Percentiles rank a stretch among this genome's conserved stretches.
These are phyloP conservation scores for Hydrotaea diabolus DNA, from an alignment of 2,888 invertebrate species.

Conservation along the genomic window DNA sequence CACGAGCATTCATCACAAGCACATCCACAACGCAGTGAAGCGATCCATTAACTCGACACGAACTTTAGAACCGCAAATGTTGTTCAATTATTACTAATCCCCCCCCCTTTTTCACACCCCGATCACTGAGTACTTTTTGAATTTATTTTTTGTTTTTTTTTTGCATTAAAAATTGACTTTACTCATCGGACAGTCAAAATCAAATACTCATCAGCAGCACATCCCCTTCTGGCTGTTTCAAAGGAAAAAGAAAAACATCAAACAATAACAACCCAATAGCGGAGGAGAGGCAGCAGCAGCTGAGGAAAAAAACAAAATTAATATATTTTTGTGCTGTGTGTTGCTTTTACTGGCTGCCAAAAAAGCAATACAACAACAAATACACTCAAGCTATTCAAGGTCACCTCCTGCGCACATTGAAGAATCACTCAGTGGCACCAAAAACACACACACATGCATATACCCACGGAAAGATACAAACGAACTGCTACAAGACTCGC, in stretches of 20 bases:
- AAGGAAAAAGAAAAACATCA: constrained; percentile 10
- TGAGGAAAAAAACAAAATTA: constrained; percentile 14
- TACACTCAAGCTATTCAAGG: constrained; percentile 58
- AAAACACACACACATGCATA: constrained; percentile 21
- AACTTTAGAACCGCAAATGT: not conserved
- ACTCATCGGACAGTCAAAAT: constrained; percentile 15
- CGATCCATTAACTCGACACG: no score
- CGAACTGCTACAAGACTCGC: not conserved
- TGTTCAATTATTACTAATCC: constrained; percentile 43
- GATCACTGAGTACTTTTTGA: constrained; percentile 22
- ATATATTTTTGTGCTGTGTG: constrained; percentile 12
- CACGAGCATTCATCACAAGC: constrained; percentile 21
- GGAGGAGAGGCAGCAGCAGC: not conserved
- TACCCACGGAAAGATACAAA: constrained; percentile 19
- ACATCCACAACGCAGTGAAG: not conserved
- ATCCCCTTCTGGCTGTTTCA: constrained; percentile 4
- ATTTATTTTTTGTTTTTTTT: not conserved
- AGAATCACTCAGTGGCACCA: constrained; percentile 38
- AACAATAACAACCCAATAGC: not conserved
- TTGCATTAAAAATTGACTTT: constrained; percentile 26
- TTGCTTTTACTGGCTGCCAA: constrained; percentile 41
- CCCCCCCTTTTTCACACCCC: constrained; percentile 43
- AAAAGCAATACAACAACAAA: constrained; percentile 22
- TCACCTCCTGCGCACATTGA: constrained; percentile 60
- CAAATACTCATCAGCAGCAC: not conserved